Evolutionary conservation across 2,113 vertebrate genomes (phyloP).

Genomic region (Motacilla alba): DNA sequence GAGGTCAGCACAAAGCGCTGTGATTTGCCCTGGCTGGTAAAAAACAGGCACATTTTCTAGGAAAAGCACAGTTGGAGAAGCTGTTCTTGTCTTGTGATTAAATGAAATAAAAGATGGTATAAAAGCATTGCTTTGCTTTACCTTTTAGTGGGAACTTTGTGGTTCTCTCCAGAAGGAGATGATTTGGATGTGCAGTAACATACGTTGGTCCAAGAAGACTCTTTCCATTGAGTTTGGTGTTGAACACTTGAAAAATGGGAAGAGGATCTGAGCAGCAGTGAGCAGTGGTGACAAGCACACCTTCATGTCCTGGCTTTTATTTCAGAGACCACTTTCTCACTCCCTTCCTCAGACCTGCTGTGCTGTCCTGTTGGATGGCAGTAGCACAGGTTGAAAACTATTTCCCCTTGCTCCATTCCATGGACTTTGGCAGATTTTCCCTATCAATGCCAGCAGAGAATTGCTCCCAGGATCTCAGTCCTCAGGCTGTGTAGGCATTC

Average conservation of each 20-base stretch:
- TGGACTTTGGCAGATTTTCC: not conserved
- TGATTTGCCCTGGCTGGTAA: not conserved
- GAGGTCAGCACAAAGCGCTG: not conserved
- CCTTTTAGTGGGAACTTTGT: not conserved
- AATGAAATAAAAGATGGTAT: not conserved
- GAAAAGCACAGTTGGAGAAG: not conserved
- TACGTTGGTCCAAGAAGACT: accelerated
- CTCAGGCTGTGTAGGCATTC: not conserved
- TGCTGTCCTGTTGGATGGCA: not conserved
- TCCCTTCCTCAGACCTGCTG: not conserved
- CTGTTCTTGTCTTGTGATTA: not conserved
- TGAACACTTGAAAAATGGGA: not conserved
- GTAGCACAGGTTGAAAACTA: not conserved
- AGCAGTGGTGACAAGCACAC: not conserved
- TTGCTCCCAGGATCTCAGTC: not conserved
- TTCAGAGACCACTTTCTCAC: not conserved
- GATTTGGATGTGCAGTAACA: not conserved
- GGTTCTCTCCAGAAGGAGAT: not conserved
- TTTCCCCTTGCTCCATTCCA: accelerated
- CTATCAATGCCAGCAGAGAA: not conserved
- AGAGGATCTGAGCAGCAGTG: not conserved
- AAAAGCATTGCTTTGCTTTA: not conserved
- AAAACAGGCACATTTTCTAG: not conserved
- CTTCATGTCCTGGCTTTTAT: not conserved
- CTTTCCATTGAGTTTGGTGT: not conserved